Base-by-base conservation (phyloP, 2,888 invertebrate genomes). In the Leptopilina drosophilae region DNA sequence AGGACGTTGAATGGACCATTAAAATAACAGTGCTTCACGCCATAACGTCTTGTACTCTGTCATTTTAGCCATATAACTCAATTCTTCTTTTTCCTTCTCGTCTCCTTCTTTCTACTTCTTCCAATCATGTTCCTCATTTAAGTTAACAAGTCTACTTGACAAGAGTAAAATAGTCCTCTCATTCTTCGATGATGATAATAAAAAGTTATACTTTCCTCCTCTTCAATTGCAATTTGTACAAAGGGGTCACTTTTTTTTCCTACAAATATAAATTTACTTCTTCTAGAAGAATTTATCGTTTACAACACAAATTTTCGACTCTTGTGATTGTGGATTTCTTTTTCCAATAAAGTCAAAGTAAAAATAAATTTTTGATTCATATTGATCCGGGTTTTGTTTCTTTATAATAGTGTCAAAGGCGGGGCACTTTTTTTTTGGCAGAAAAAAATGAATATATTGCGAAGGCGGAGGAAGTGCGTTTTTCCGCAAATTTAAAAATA, bases 401-500 rank as follows among this genome's bases (percentile, higher is more conserved):
- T 3, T 42, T 42, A 42, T 8, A 42, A 42, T 42, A 42, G 8
- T 42, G 42, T 42, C 42, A 42, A 42, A 42, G 42, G 5, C 42
- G 42, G 8, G 3, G 1, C 33, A 33, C 33, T 33, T 33, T 33
- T 33, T 4, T 12, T 49, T 49, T 49, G 9, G 11, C 11, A 49
- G 11, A 49, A 49, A 12, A 49, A 49, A 11, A 11, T 11, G 49
- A 49, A 49, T 49, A 11, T 49, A 49, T 49, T 49, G 46, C 9
- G 6, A 8, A 42, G 42, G 42, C 42, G 42, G 62, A 65, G 62
- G 67, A 62, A 77, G 77, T 69, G 65, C 79, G 64, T 78, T 81
- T 42, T 81, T 76, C 66, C 73, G 73, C 62, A 59, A 20, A 64
- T 81, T 81, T 77, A 69, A 79, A 81, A 81, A 81, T 80, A 82